phyloP scores from a whole-genome alignment of 2,888 invertebrate genomes.

The Celastrina argiolus region DNA sequence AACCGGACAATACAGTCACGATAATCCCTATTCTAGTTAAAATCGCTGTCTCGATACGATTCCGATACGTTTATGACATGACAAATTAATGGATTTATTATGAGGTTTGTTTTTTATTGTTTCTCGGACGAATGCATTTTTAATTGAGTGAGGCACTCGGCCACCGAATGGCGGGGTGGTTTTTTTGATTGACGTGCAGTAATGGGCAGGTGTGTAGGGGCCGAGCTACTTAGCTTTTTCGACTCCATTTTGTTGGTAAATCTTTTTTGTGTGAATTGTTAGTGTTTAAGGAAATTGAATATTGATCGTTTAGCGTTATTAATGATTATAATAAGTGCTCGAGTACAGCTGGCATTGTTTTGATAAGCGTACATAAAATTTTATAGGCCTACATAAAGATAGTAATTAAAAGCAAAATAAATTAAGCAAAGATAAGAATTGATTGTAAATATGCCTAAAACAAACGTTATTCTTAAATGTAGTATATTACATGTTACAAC shows the following conservation, averaged over 20 bases:
- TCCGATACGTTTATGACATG: slow-evolving; percentile 68
- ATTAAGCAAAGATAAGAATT: too few species aligned
- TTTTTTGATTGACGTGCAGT: slow-evolving; percentile 76
- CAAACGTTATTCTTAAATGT: too few species aligned
- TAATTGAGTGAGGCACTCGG: slow-evolving; percentile 77
- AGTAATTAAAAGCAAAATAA: too few species aligned
- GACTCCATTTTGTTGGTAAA: slow-evolving; percentile 59
- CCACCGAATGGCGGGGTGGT: slow-evolving; percentile 69
- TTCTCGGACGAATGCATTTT: slow-evolving; percentile 77
- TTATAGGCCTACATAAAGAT: not conserved
- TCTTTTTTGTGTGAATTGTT: slow-evolving; percentile 54
- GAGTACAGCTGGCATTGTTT: not conserved
- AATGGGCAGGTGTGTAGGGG: slow-evolving; percentile 75
- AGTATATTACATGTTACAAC: not conserved
- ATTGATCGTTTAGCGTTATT: slow-evolving; percentile 33
- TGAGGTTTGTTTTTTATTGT: slow-evolving; percentile 70
- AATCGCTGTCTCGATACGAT: slow-evolving; percentile 48
- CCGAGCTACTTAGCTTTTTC: slow-evolving; percentile 70
- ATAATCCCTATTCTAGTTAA: slow-evolving; percentile 68
- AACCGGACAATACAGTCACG: slow-evolving; percentile 65
- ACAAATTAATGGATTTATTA: slow-evolving; percentile 78
- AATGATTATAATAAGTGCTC: not conserved
- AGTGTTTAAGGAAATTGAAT: slow-evolving; percentile 49
- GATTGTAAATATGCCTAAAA: too few species aligned
- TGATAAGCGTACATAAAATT: not conserved